Percentiles rank a stretch among this genome's conserved stretches.
Conservation (phyloP, 2,797 vertebrate genomes). For the Megalops cyprinoides region DNA sequence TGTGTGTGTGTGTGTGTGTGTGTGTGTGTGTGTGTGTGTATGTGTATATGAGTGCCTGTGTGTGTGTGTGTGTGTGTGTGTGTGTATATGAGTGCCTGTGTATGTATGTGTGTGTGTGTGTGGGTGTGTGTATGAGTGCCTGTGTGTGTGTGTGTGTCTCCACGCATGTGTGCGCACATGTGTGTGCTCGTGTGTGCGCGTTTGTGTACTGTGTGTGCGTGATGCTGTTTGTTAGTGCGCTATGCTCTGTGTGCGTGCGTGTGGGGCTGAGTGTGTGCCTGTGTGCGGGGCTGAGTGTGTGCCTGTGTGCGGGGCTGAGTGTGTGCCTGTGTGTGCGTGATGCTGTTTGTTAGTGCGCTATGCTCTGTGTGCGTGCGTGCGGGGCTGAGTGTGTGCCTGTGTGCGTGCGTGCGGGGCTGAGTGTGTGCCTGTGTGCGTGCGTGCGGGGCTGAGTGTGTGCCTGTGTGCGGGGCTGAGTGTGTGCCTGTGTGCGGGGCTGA, state of each 20-base stretch:
- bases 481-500: background rate
- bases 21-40: background rate
- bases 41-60: background rate
- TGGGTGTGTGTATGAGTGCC: background rate
- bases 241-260: background rate
- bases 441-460: background rate
- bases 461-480: background rate
- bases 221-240: background rate
- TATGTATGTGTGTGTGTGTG: background rate
- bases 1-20: too few relatives aligned
- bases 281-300: background rate
- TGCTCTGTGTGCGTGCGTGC: background rate
- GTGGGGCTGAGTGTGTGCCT: too few relatives aligned
- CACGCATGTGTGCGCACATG: too few relatives aligned
- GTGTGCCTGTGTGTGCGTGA: background rate
- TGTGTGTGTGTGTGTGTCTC: background rate
- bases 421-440: background rate
- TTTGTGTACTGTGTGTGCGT: background rate
- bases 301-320: background rate
- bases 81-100: background rate
- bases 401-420: background rate
- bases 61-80: background rate
- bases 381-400: background rate
- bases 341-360: too few relatives aligned
- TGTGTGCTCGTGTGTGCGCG: background rate